Conservation (phyloP, 2,797 vertebrate species). For the Bradypodion ventrale region DNA sequence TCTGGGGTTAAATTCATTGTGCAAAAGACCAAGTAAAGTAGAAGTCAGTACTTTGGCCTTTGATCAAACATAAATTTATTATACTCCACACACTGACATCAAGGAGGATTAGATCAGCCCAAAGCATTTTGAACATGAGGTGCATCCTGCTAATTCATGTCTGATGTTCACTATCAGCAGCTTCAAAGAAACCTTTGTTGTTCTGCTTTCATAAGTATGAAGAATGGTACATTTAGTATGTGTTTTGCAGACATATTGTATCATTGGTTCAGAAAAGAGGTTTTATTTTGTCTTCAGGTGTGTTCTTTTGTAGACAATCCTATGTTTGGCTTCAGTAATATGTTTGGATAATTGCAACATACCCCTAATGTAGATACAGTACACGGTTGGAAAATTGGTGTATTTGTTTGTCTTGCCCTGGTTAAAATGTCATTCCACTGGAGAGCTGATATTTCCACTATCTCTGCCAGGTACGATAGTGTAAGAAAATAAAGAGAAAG, state of each 20-base stretch:
- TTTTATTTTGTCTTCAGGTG: conserved; percentile 2
- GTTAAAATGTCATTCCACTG: conserved; percentile 7
- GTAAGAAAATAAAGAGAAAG: background rate
- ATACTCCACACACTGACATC: background rate
- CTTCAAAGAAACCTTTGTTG: conserved; percentile 13
- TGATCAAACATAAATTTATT: background rate
- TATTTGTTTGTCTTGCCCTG: background rate
- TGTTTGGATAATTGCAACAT: background rate
- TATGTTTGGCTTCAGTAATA: background rate
- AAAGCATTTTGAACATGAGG: conserved; percentile 3
- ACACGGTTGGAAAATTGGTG: background rate
- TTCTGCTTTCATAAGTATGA: background rate
- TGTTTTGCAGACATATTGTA: background rate
- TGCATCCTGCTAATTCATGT: background rate
- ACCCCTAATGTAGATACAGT: background rate
- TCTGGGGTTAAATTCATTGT: background rate
- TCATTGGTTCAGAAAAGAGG: conserved; percentile 1
- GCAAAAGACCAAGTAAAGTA: background rate
- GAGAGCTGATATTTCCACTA: conserved; percentile 17
- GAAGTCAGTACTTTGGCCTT: background rate
- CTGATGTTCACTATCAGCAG: background rate
- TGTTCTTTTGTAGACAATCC: background rate
- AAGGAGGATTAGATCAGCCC: conserved; percentile 10
- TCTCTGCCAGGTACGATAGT: background rate
- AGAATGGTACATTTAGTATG: background rate